Percentiles rank a stretch among this genome's conserved stretches.
phyloP scores from a whole-genome alignment of 2,113 vertebrate genomes.

The Osmerus eperlanus region DNA sequence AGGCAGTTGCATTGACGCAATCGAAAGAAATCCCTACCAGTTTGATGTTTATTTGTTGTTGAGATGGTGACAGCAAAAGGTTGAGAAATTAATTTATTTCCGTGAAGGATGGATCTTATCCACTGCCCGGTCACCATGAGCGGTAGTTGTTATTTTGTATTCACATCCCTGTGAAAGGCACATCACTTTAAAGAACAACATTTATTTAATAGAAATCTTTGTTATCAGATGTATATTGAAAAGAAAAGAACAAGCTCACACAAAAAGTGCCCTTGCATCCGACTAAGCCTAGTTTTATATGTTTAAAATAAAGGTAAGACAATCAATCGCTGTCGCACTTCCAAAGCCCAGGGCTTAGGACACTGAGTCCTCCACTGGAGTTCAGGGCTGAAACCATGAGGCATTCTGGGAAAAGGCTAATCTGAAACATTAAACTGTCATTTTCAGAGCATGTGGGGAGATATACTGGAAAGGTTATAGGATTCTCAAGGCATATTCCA shows the following conservation, averaged over 20 bases:
- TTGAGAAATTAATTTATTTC: slow-evolving; percentile 50
- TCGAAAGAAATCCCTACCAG: slow-evolving; percentile 50
- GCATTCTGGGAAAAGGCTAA: slow-evolving; percentile 48
- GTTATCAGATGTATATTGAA: slow-evolving; percentile 48
- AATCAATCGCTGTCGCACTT: neutral
- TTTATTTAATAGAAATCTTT: slow-evolving; percentile 64
- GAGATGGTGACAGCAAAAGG: slow-evolving; percentile 49
- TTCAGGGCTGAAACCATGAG: slow-evolving; percentile 23
- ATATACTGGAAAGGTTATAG: slow-evolving; percentile 49
- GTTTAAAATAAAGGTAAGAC: slow-evolving; percentile 3
- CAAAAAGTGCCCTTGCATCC: slow-evolving; percentile 58
- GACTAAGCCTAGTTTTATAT: slow-evolving; percentile 37
- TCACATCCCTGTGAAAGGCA: slow-evolving; percentile 33
- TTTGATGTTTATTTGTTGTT: slow-evolving; percentile 56
- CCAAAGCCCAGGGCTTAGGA: slow-evolving; percentile 11
- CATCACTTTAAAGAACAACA: slow-evolving; percentile 40
- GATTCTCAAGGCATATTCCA: slow-evolving; percentile 42
- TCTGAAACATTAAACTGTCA: slow-evolving; percentile 58
- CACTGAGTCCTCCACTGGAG: slow-evolving; percentile 11
- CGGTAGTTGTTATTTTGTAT: slow-evolving; percentile 40
- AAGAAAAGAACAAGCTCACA: slow-evolving; percentile 37
- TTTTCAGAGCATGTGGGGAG: slow-evolving; percentile 37
- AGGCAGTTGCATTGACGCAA: slow-evolving; percentile 60
- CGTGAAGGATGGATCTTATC: slow-evolving; percentile 40
- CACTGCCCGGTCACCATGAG: slow-evolving; percentile 21